Evolutionary conservation across 23 tunicate species (phyloP).

Genomic region (Oikopleura dioica): DNA sequence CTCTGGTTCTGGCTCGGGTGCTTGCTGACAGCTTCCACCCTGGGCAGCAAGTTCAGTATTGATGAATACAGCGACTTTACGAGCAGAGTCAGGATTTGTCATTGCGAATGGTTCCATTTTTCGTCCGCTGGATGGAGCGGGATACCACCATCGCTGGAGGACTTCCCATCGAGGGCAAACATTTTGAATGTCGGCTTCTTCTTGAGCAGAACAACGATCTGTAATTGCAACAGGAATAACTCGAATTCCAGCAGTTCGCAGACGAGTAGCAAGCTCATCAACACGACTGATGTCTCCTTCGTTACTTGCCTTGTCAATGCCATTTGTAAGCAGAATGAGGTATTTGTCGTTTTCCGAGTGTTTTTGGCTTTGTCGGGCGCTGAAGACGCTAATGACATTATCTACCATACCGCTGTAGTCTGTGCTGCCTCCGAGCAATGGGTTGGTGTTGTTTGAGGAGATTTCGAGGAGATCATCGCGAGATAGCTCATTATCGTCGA

Average conservation of each 20-base stretch:
- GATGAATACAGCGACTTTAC: neutral
- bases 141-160: constrained; percentile 3
- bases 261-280: neutral
- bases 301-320: neutral
- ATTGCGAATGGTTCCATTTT: neutral
- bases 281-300: neutral
- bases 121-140: neutral
- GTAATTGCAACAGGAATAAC: constrained; percentile 6
- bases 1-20: neutral
- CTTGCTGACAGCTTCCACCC: neutral
- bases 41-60: neutral
- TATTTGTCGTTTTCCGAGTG: neutral
- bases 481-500: neutral
- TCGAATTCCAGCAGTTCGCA: neutral
- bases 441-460: neutral
- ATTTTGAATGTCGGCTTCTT: neutral
- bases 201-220: neutral
- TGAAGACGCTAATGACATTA: neutral
- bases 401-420: neutral
- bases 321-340: neutral
- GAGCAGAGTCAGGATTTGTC: neutral
- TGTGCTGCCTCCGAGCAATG: neutral
- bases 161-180: neutral
- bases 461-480: neutral
- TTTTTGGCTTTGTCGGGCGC: neutral